These are phyloP conservation scores for Drosophila acutilabella DNA, from an alignment of 2,888 invertebrate species.

Conservation along the genomic window DNA sequence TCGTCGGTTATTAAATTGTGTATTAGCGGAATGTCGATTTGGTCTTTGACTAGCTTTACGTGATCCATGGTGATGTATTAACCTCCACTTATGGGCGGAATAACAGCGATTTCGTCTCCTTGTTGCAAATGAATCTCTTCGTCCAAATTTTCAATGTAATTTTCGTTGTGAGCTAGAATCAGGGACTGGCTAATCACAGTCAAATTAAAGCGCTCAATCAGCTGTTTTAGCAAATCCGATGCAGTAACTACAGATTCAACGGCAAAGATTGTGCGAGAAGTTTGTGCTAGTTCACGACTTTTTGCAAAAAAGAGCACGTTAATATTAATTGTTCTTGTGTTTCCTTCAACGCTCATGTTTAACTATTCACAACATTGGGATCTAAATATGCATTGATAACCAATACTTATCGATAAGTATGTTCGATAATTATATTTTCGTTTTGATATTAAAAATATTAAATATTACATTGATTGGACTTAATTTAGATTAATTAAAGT, in stretches of 20 bases:
- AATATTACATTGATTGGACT: background rate
- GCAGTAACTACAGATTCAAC: constrained; percentile 87
- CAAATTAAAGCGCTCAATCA: constrained; percentile 88
- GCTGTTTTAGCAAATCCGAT: constrained; percentile 87
- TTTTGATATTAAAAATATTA: background rate
- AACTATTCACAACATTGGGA: constrained; percentile 3
- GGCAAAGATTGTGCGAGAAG: constrained; percentile 85
- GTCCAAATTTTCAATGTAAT: constrained; percentile 88
- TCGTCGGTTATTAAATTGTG: constrained; percentile 88
- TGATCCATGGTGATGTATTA: constrained; percentile 89
- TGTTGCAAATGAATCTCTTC: constrained; percentile 87
- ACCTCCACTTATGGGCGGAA: constrained; percentile 97
- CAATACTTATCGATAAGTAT: background rate
- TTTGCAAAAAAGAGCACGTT: constrained; percentile 91
- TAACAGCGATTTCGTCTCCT: constrained; percentile 94
- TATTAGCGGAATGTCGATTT: constrained; percentile 89
- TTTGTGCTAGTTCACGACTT: constrained; percentile 92
- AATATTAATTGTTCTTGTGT: constrained; percentile 14
- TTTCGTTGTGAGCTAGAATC: constrained; percentile 93
- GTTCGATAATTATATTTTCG: background rate
- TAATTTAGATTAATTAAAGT: background rate
- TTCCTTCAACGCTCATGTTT: constrained; percentile 28
- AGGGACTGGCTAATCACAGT: constrained; percentile 89
- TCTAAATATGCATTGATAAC: background rate
- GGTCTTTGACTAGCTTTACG: constrained; percentile 88